phyloP scores from a whole-genome alignment of 2,797 vertebrate genomes.

The Sciaenops ocellatus region DNA sequence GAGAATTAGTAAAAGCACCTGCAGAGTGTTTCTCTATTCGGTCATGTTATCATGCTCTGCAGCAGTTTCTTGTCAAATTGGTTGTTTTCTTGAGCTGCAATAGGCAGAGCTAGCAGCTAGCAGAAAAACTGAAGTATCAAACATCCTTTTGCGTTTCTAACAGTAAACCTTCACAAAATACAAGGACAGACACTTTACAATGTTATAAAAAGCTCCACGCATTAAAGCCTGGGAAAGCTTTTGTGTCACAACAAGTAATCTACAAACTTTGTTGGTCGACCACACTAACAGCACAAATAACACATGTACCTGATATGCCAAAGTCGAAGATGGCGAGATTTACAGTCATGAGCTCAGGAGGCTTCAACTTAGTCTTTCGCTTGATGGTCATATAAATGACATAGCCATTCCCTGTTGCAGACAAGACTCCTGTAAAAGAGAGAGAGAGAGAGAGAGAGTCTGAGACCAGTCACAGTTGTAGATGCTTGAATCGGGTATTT shows the following conservation, averaged over 20 bases:
- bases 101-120: too few species aligned
- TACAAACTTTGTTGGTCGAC: background rate
- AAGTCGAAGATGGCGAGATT: constrained; percentile 96
- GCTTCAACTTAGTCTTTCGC: constrained; percentile 93
- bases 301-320: constrained; percentile 96
- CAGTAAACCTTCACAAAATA: too few species aligned
- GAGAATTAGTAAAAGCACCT: background rate
- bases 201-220: too few species aligned
- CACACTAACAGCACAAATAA: background rate
- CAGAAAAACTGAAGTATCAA: too few species aligned
- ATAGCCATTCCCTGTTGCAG: constrained; percentile 93
- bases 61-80: too few species aligned
- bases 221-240: too few species aligned
- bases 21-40: too few species aligned
- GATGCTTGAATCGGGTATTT: background rate
- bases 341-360: constrained; percentile 95
- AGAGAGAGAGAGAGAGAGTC: background rate
- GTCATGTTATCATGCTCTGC: too few species aligned
- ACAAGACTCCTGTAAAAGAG: constrained; percentile 88
- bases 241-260: too few species aligned
- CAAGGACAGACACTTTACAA: too few species aligned
- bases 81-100: too few species aligned
- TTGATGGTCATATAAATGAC: constrained; percentile 92
- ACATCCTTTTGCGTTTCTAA: too few species aligned
- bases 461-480: background rate